Percentiles rank a stretch among this genome's conserved stretches.
Evolutionary conservation across 2,113 vertebrate genomes (phyloP).

Genomic region (Hippocampus guttulatus): DNA sequence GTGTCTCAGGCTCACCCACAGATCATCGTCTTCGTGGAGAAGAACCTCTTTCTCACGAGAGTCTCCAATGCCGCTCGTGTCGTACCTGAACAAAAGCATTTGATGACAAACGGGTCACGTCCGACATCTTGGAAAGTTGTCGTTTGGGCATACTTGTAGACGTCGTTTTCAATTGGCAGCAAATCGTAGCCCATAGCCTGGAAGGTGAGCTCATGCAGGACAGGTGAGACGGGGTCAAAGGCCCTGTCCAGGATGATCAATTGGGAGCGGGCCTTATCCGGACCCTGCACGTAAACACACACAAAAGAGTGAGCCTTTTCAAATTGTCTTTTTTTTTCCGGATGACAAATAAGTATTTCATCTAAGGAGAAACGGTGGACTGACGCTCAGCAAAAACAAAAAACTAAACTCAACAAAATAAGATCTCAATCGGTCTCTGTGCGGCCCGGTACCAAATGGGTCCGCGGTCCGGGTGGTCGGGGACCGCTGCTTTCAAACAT

Average conservation of each 20-base stretch:
- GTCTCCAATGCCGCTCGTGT: conserved; percentile 93
- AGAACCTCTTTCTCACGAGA: conserved; percentile 91
- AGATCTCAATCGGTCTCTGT: too few relatives aligned
- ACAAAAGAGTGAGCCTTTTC: not conserved
- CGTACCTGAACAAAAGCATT: conserved; percentile 75
- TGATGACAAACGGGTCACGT: not conserved
- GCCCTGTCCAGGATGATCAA: conserved; percentile 94
- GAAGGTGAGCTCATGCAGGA: conserved; percentile 93
- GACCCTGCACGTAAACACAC: conserved; percentile 75
- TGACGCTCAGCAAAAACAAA: too few relatives aligned
- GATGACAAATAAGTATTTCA: not conserved
- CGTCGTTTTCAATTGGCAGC: conserved; percentile 94
- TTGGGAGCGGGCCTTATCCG: conserved; percentile 94
- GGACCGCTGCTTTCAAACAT: not conserved
- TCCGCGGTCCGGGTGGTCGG: too few relatives aligned
- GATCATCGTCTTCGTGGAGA: conserved; percentile 93
- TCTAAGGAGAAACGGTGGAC: not conserved
- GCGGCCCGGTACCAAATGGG: too few relatives aligned
- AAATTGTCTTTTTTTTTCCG: not conserved
- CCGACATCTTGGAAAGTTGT: not conserved
- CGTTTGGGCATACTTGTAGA: conserved; percentile 80
- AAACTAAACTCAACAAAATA: too few relatives aligned
- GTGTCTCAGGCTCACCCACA: conserved; percentile 94
- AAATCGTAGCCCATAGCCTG: conserved; percentile 98
- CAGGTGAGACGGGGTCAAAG: conserved; percentile 88